Evolutionary conservation across 2,888 invertebrate species (phyloP).

Genomic region (Unio delphinus): DNA sequence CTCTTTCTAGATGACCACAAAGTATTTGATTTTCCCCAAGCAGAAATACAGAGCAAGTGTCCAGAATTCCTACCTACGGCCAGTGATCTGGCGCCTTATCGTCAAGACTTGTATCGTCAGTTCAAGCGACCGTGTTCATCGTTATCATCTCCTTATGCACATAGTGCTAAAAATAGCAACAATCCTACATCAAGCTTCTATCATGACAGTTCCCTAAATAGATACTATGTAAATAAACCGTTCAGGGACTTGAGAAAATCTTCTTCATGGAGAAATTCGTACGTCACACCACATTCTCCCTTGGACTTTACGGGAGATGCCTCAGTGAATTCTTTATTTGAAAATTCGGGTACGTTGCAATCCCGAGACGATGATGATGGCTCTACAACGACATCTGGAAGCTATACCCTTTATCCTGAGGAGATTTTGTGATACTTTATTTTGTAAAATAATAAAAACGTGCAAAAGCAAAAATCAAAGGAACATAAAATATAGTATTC

Average conservation of each 20-base stretch:
- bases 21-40: slow-evolving; percentile 18
- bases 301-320: slow-evolving; percentile 19
- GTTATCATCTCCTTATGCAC: too few relatives aligned
- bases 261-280: too few relatives aligned
- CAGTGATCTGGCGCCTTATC: neutral
- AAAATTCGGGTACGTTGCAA: slow-evolving; percentile 10
- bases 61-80: slow-evolving; percentile 8
- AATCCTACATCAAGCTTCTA: too few relatives aligned
- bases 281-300: slow-evolving; percentile 13
- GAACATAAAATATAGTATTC: too few relatives aligned
- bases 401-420: slow-evolving; percentile 35
- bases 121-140: too few relatives aligned
- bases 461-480: too few relatives aligned
- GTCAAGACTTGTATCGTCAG: too few relatives aligned
- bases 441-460: too few relatives aligned
- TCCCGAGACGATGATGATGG: slow-evolving; percentile 36
- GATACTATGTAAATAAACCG: too few relatives aligned
- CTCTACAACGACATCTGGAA: slow-evolving; percentile 40
- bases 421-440: slow-evolving; percentile 24
- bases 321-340: slow-evolving; percentile 19
- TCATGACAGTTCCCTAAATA: too few relatives aligned
- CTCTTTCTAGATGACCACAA: slow-evolving; percentile 31
- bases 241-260: too few relatives aligned
- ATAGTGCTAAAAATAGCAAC: too few relatives aligned
- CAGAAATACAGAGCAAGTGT: slow-evolving; percentile 15